Evolutionary conservation across 2,797 vertebrate species (phyloP), one percentile per base, ranked within the genome.

Genomic region (Phataginus tricuspis): DNA sequence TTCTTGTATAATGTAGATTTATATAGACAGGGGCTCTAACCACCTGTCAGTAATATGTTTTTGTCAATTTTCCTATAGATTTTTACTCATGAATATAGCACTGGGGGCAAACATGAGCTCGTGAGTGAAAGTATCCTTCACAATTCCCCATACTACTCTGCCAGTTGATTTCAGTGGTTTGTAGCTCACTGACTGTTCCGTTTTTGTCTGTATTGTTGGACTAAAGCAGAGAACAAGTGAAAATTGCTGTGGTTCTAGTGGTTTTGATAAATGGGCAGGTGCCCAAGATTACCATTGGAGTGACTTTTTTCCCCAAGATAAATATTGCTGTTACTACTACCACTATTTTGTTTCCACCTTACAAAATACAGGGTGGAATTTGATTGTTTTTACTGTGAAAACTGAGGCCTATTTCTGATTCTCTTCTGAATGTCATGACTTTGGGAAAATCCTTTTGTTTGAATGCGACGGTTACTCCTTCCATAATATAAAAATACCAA

Each of bases 41-140:
- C 42, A 85, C 86, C 63, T 96, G 64, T 88, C 87, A 78, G 31
- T 92, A 89, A 86, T 88, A 74, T 69, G 15, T 63, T 93, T 96
- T 95, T 88, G 72, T 96, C 94, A 92, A 27, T 89, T 97, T 97
- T 93, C n/a, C 64, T 69, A 2, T 64, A 88, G 31, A 84, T 88
- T 92, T 97, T 91, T 97, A 55, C 93, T 95, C 80, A 96, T 85
- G 34, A 72, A 97, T 94, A 94, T 66, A 92, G 12, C 63, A 91
- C 51, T 63, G 19, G 39, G 84, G 34, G 69, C 53, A 95, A 95
- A 92, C 78, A n/a, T 88, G 80, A 96, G 29, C 39, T 92, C 82
- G 53, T 94, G 34, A 95, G 71, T 74, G 49, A 86, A 80, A 96
- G 68, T 86, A 92, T 94, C 57, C 4, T 93, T 92, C 39, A 72